Evolutionary conservation across 1,140 invertebrate species (phyloP).

Genomic region (Laodelphax striatellus): DNA sequence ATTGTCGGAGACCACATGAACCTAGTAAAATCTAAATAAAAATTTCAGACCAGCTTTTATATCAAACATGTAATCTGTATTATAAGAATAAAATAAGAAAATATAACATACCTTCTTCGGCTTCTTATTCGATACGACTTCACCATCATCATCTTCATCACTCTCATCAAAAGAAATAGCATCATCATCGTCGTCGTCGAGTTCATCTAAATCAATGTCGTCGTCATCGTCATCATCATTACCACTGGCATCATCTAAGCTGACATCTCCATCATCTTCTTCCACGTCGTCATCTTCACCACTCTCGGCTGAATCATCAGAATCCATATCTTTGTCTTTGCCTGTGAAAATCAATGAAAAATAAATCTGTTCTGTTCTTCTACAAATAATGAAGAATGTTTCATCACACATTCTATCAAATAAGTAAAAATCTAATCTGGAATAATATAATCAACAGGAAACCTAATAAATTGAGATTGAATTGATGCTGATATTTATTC

Average conservation of each 20-base stretch:
- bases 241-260: constrained; percentile 10
- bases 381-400: background rate
- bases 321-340: constrained; percentile 7
- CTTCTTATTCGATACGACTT: constrained; percentile 92
- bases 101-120: constrained; percentile 39
- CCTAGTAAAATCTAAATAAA: no score
- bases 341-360: background rate
- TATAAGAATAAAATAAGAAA: no score
- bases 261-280: constrained; percentile 13
- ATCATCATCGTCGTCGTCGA: constrained; percentile 13
- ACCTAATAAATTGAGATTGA: no score
- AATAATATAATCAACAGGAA: no score
- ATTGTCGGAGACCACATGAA: no score
- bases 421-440: no score
- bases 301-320: constrained; percentile 9
- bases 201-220: background rate
- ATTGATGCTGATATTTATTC: no score
- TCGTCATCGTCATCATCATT: constrained; percentile 18
- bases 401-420: background rate
- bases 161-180: constrained; percentile 40
- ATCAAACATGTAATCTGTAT: no score
- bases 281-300: constrained; percentile 13
- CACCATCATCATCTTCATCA: constrained; percentile 82
- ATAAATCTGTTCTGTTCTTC: background rate
- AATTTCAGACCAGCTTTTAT: no score